These are phyloP conservation scores for Pristionchus japonicus DNA, from an alignment of 2,888 invertebrate species.

Conservation along the genomic window DNA sequence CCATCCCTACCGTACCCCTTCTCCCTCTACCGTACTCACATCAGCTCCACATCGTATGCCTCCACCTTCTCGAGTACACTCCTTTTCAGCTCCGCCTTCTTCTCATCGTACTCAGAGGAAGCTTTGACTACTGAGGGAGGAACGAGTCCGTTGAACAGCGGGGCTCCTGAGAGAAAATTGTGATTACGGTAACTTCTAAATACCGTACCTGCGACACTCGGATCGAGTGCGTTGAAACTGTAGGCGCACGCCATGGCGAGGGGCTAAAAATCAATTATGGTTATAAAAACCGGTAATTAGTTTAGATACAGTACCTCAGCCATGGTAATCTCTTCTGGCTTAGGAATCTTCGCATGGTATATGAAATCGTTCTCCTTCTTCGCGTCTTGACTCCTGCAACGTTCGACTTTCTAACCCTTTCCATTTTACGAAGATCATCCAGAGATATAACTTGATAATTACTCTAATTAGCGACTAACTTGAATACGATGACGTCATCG, in stretches of 20 bases:
- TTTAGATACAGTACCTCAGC: conserved; percentile 46
- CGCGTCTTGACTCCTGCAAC: conserved; percentile 77
- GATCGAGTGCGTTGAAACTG: conserved; percentile 45
- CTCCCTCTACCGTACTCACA: conserved; percentile 75
- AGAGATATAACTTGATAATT: background rate
- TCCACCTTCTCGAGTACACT: conserved; percentile 85
- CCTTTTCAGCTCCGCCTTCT: conserved; percentile 91
- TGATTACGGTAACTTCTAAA: background rate
- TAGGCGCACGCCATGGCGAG: conserved; percentile 47
- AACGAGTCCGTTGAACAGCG: conserved; percentile 86
- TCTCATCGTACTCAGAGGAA: conserved; percentile 92
- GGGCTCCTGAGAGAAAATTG: background rate
- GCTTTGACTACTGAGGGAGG: conserved; percentile 96
- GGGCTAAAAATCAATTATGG: conserved; percentile 1
- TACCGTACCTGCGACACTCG: conserved; percentile 32
- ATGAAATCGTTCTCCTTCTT: conserved; percentile 79
- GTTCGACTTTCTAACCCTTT: background rate
- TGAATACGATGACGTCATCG: conserved; percentile 92
- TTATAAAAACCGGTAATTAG: background rate
- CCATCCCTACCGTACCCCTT: background rate
- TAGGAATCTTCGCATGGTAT: conserved; percentile 85
- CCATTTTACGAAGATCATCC: too few species aligned
- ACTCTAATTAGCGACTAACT: conserved; percentile 78
- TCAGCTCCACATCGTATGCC: conserved; percentile 87
- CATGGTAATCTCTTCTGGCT: conserved; percentile 79